A percentile compares a stretch with the other conserved stretches of the same genome.
Conservation (phyloP, 1,140 invertebrate genomes). For the Panulirus ornatus region DNA sequence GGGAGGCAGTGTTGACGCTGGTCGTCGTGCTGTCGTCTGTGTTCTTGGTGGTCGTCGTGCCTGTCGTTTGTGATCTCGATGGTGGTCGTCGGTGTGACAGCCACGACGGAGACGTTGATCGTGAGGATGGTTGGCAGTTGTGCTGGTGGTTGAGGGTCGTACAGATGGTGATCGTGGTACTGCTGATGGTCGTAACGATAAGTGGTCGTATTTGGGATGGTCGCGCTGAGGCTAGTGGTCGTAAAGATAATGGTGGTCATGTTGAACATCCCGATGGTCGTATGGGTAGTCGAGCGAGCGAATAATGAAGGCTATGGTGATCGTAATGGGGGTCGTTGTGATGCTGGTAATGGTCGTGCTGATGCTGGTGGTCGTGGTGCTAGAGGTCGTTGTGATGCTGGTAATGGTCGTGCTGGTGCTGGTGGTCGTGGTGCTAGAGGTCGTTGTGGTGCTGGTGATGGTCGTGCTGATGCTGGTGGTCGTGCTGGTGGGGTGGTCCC, state of each 20-base stretch:
- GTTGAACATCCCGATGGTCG: background rate
- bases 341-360: slow-evolving; percentile 3
- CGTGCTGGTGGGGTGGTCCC: slow-evolving; percentile 39
- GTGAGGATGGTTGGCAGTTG: background rate
- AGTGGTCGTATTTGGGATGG: background rate
- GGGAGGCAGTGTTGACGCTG: background rate
- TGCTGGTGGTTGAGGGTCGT: background rate
- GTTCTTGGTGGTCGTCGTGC: background rate
- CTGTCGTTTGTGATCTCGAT: background rate
- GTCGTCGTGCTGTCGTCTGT: background rate
- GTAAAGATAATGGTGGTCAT: background rate
- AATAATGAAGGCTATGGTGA: background rate
- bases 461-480: slow-evolving; percentile 15
- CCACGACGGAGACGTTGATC: background rate
- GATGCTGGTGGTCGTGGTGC: background rate
- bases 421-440: background rate
- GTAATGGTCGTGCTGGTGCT: background rate
- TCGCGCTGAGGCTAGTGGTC: background rate
- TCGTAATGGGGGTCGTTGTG: background rate
- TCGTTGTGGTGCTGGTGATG: no score
- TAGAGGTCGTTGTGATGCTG: background rate
- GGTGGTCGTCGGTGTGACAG: background rate
- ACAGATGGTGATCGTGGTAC: background rate
- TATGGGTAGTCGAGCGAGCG: background rate
- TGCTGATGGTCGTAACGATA: background rate